Percentiles rank a stretch among this genome's conserved stretches.
phyloP scores from a whole-genome alignment of 2,797 vertebrate species.

The Lutra lutra region DNA sequence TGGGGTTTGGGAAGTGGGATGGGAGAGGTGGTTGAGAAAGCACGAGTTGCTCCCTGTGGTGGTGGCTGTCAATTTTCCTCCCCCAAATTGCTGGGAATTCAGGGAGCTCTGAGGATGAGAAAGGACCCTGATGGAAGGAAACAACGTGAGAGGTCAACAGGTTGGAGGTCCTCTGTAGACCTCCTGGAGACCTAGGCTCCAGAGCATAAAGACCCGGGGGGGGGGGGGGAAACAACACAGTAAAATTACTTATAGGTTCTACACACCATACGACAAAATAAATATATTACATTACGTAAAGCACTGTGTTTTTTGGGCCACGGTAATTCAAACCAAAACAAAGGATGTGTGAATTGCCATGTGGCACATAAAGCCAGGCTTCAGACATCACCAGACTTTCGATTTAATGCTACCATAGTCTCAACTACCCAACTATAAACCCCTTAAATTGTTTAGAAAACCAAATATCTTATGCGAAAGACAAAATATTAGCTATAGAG shows the following conservation, averaged over 20 bases:
- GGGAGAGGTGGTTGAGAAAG: background rate
- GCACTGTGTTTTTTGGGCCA: slow-evolving; percentile 14
- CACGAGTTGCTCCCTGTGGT: background rate
- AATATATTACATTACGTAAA: slow-evolving; percentile 33
- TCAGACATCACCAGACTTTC: slow-evolving; percentile 31
- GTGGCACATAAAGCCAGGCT: slow-evolving; percentile 40
- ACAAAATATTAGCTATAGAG: slow-evolving; percentile 46
- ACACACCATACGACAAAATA: slow-evolving; percentile 32
- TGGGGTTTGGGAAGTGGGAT: background rate
- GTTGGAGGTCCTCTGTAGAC: background rate
- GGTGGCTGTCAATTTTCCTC: background rate
- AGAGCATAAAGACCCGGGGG: slow-evolving; percentile 6
- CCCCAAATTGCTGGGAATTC: background rate
- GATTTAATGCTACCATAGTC: slow-evolving; percentile 42
- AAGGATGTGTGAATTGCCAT: slow-evolving; percentile 46
- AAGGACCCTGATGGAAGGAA: background rate
- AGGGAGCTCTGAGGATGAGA: background rate
- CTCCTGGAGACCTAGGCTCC: too few relatives aligned
- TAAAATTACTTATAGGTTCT: slow-evolving; percentile 48
- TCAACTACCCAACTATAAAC: slow-evolving; percentile 37
- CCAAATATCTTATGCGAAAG: slow-evolving; percentile 43
- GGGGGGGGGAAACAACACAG: background rate
- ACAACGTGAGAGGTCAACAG: background rate
- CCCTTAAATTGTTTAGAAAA: slow-evolving; percentile 57
- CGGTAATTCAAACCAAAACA: slow-evolving; percentile 60